phyloP scores from a whole-genome alignment of 2,888 invertebrate species.

The Axea sp. region DNA sequence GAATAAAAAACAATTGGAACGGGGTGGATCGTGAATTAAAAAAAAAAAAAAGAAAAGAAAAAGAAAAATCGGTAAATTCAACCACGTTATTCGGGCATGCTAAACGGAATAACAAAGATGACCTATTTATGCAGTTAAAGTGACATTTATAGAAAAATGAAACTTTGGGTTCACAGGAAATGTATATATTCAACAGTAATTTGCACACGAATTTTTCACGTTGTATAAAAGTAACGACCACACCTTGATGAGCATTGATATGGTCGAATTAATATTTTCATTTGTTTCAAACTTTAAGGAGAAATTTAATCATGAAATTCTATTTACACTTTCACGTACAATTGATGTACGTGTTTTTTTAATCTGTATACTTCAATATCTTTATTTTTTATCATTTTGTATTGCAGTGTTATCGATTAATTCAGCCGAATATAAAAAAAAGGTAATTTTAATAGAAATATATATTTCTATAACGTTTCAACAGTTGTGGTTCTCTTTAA shows the following conservation, averaged over 20 bases:
- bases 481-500: too few species aligned
- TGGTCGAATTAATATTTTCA: slow-evolving; percentile 2
- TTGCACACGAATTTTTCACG: slow-evolving; percentile 18
- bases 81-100: not conserved
- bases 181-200: slow-evolving; percentile 20
- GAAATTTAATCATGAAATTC: not conserved
- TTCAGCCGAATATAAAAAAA: too few species aligned
- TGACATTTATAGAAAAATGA: slow-evolving; percentile 24
- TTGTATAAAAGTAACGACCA: slow-evolving; percentile 8
- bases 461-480: too few species aligned
- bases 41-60: too few species aligned
- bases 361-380: too few species aligned
- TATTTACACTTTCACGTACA: too few species aligned
- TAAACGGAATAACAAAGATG: slow-evolving; percentile 24
- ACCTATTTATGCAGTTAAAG: slow-evolving; percentile 32
- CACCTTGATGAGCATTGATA: slow-evolving; percentile 16
- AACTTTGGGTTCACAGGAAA: slow-evolving; percentile 19
- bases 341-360: too few species aligned
- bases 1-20: too few species aligned
- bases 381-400: too few species aligned
- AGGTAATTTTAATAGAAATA: too few species aligned
- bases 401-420: too few species aligned
- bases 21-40: too few species aligned
- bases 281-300: slow-evolving; percentile 1
- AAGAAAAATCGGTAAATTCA: slow-evolving; percentile 6